These are phyloP conservation scores for Pseudochromis fuscus DNA, from an alignment of 2,797 vertebrate species.

Conservation along the genomic window DNA sequence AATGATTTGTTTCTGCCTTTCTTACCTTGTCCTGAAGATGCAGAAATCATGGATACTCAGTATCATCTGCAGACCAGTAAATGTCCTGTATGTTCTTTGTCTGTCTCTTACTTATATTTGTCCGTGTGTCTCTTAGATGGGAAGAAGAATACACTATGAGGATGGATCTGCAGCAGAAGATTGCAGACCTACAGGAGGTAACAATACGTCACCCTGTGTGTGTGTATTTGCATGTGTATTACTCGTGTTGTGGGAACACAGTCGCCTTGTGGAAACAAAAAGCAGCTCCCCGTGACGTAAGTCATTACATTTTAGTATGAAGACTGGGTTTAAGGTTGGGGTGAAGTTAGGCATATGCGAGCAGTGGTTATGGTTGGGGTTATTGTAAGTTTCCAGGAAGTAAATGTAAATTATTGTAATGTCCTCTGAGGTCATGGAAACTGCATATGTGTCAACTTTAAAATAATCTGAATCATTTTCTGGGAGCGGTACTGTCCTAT, in stretches of 20 bases:
- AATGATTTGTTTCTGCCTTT: background rate
- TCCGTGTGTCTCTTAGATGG: constrained; percentile 89
- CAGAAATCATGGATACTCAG: background rate
- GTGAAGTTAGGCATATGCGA: background rate
- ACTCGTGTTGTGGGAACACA: background rate
- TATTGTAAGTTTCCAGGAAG: background rate
- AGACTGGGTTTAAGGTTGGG: background rate
- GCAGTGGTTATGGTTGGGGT: background rate
- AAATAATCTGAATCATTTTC: constrained; percentile 7
- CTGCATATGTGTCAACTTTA: too few relatives aligned
- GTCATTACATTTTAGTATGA: background rate
- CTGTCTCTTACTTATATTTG: constrained; percentile 3
- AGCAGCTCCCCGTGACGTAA: background rate
- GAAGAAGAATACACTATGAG: constrained; percentile 96
- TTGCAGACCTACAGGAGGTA: constrained; percentile 94
- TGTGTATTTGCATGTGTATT: background rate
- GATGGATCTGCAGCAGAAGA: constrained; percentile 93
- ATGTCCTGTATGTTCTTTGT: background rate
- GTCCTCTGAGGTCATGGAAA: too few relatives aligned
- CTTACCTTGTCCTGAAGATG: background rate
- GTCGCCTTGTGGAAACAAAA: background rate
- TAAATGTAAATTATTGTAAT: too few relatives aligned
- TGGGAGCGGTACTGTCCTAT: background rate
- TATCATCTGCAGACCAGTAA: background rate
- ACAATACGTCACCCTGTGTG: constrained; percentile 1